These are phyloP conservation scores for Pristionchus entomophagus DNA, from an alignment of 2,888 invertebrate genomes.

Conservation along the genomic window DNA sequence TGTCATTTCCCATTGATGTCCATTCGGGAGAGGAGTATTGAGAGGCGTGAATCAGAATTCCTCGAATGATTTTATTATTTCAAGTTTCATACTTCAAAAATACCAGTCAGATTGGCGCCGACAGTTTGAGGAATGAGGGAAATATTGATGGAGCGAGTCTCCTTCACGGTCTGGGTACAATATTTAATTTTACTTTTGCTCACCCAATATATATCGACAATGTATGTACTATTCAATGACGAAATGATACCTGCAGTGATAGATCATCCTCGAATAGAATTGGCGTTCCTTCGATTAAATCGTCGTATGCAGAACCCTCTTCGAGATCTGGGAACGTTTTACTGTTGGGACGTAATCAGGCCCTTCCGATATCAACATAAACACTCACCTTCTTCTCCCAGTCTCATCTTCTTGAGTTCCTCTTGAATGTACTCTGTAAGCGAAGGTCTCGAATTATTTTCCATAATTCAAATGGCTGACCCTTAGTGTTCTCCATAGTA, in stretches of 20 bases:
- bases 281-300: slow-evolving; percentile 9
- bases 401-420: slow-evolving; percentile 21
- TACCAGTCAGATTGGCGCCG: not conserved
- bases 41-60: not conserved
- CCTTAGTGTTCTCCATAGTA: slow-evolving; percentile 21
- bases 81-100: not conserved
- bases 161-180: slow-evolving; percentile 8
- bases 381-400: not conserved
- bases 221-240: not conserved
- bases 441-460: no score
- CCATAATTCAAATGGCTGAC: no score
- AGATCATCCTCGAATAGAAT: slow-evolving; percentile 15
- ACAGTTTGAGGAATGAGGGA: slow-evolving; percentile 1
- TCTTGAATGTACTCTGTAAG: slow-evolving; percentile 6
- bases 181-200: not conserved
- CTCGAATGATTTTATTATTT: not conserved
- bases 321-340: not conserved
- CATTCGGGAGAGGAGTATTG: slow-evolving; percentile 12
- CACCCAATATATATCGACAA: not conserved
- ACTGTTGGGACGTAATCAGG: not conserved
- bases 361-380: no score
- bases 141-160: slow-evolving; percentile 1
- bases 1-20: not conserved
- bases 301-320: not conserved
- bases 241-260: not conserved